Evolutionary conservation across 2,888 invertebrate species (phyloP), one percentile per base, ranked within the genome.

Genomic region (Phorcus lineatus): DNA sequence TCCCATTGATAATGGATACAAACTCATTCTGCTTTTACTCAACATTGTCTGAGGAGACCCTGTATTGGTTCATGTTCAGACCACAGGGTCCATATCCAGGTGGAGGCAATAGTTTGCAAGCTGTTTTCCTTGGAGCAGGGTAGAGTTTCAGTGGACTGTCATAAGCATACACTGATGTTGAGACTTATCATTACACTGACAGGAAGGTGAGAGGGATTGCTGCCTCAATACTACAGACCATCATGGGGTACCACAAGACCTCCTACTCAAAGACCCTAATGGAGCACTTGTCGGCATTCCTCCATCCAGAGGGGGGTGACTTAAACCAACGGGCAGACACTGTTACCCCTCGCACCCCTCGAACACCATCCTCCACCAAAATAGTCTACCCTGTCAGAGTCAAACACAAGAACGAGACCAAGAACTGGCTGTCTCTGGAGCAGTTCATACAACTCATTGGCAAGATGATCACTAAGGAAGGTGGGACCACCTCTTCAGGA

Each of bases 381-480:
- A 40, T 80, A 17, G 66, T 24, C 62, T 81, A 80, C 76, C 82
- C 80, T 66, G 70, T 77, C 11, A 13, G 78, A n/a, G 70, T 76
- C 16, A 80, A 78, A 24, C 47, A 67, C 55, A 57, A 86, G 81
- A 84, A 83, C 11, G 88, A 87, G 52, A 78, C 82, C 57, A 80
- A 80, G 40, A 80, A 88, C 80, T 89, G 89, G 88, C 80, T 82
- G 62, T 85, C 86, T 22, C 80, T 89, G 28, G 86, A 89, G 75
- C 83, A 81, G 19, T 86, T 88, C 28, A 81, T 87, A 17, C 85
- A 86, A n/a, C 74, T 85, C n/a, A 70, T 86, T 19, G 83, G 81
- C 17, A 80, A 82, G 31, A 76, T 86, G 0, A 76, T 90, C n/a
- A 81, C 79, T 70, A 86, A 82, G 79, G 86, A 88, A 84, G 88